Evolutionary conservation across 2,888 invertebrate species (phyloP).

Genomic region (Lithophane ornitopus): DNA sequence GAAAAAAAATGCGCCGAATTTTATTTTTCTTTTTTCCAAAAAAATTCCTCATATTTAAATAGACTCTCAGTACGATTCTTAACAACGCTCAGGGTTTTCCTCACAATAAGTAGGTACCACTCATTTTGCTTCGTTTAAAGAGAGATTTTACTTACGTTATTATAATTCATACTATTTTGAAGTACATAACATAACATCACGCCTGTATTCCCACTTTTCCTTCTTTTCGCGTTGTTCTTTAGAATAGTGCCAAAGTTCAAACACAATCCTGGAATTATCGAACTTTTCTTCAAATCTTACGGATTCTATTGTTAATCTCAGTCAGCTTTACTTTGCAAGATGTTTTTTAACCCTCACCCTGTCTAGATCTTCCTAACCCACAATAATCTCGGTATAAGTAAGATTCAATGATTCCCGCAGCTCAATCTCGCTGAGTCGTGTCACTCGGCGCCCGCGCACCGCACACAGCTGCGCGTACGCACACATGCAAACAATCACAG

Average conservation of each 20-base stretch:
- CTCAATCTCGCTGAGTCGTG: constrained; percentile 76
- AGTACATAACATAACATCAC: too few species aligned
- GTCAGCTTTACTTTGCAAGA: background rate
- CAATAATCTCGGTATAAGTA: constrained; percentile 44
- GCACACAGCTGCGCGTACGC: constrained; percentile 41
- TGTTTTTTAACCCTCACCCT: background rate
- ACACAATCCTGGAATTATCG: background rate
- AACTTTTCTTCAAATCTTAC: background rate
- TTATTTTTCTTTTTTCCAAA: too few species aligned
- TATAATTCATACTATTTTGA: background rate
- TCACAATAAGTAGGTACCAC: too few species aligned
- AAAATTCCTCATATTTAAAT: too few species aligned
- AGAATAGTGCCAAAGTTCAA: background rate
- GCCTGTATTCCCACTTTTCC: too few species aligned
- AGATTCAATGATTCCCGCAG: constrained; percentile 67
- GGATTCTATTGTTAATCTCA: background rate
- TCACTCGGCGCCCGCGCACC: constrained; percentile 76
- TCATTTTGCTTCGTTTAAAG: too few species aligned
- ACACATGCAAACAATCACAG: constrained; percentile 15
- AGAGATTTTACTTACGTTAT: background rate
- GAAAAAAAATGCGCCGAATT: too few species aligned
- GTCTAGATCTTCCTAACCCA: constrained; percentile 37
- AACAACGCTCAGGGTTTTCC: too few species aligned
- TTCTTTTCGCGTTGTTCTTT: too few species aligned
- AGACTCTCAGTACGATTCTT: too few species aligned